phyloP scores from a whole-genome alignment of 64 coral and sea anemone genomes.

The Exaiptasia diaphana region DNA sequence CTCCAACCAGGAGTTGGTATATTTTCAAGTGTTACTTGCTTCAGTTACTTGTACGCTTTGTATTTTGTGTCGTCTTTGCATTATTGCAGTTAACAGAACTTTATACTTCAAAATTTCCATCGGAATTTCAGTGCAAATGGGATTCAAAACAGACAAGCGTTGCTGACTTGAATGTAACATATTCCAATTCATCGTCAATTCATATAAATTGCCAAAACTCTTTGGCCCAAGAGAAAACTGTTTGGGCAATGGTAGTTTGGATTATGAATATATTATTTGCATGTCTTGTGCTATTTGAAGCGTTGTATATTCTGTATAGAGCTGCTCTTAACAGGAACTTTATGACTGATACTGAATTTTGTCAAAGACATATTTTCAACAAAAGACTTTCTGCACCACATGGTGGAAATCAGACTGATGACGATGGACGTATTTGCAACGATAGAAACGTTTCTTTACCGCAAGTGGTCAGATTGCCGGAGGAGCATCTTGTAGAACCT shows the following conservation, averaged over 20 bases:
- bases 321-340: neutral
- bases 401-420: neutral
- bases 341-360: conserved; percentile 22
- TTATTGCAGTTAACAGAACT: conserved; percentile 20
- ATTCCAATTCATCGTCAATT: neutral
- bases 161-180: neutral
- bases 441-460: neutral
- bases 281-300: conserved; percentile 8
- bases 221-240: conserved; percentile 4
- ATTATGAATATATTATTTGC: neutral
- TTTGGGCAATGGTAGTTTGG: neutral
- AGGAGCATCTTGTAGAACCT: no score
- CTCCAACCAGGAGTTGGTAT: conserved; percentile 17
- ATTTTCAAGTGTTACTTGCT: conserved; percentile 21
- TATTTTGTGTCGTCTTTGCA: conserved; percentile 14
- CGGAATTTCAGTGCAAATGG: neutral
- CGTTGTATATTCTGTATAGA: neutral
- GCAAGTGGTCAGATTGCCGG: no score
- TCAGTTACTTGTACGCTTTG: conserved; percentile 17
- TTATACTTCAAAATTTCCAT: conserved; percentile 31
- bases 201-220: conserved; percentile 7
- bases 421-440: neutral
- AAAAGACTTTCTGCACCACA: neutral
- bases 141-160: neutral
- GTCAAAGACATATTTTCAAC: conserved; percentile 16